Percentiles rank a stretch among this genome's conserved stretches.
Evolutionary conservation across 2,888 invertebrate genomes (phyloP).

Genomic region (Caenorhabditis zanzibari): DNA sequence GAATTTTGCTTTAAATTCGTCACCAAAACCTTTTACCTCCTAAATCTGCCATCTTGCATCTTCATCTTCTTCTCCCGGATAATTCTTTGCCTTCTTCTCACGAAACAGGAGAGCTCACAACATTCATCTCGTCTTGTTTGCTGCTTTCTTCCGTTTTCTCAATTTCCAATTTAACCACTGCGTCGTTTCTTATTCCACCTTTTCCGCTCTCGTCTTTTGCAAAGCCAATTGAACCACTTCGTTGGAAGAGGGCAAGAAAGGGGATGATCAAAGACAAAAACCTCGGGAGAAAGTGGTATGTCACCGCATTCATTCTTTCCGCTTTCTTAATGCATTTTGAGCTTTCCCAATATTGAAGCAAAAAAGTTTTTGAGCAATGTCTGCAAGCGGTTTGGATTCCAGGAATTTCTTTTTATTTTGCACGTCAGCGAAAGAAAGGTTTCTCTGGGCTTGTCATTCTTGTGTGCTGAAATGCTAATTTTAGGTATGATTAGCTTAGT

Average conservation of each 20-base stretch:
- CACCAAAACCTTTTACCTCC: not conserved
- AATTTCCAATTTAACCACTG: not conserved
- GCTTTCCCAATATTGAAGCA: not conserved
- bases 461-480: too few species aligned
- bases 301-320: conserved; percentile 1
- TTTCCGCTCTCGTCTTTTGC: not conserved
- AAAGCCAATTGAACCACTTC: not conserved
- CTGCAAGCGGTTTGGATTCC: not conserved
- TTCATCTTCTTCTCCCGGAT: not conserved
- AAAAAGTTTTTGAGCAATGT: not conserved
- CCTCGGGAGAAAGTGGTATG: conserved; percentile 4
- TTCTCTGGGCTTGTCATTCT: too few species aligned
- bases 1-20: not conserved
- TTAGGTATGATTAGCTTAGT: too few species aligned
- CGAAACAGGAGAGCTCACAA: not conserved
- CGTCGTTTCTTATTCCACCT: too few species aligned
- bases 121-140: conserved; percentile 2
- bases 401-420: not conserved
- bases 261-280: too few species aligned
- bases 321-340: conserved; percentile 1
- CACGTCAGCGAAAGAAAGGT: not conserved
- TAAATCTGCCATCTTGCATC: conserved; percentile 1
- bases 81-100: not conserved
- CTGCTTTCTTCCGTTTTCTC: not conserved
- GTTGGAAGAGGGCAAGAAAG: not conserved